Percentiles rank a stretch among this genome's conserved stretches.
phyloP scores from a whole-genome alignment of 2,113 vertebrate species.

The Lepidothrix coronata region DNA sequence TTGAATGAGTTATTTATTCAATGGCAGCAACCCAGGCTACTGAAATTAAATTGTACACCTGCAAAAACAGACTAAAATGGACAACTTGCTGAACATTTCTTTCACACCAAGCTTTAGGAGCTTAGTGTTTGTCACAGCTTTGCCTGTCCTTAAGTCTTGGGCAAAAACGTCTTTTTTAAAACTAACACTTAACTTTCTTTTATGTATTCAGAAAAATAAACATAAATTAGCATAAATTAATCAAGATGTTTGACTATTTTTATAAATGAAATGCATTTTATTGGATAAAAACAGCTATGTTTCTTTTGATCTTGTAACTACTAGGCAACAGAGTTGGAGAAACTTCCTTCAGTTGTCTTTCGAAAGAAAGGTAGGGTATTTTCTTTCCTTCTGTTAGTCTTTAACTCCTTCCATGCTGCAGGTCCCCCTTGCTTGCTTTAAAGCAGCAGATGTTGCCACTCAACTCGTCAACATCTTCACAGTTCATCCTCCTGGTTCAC shows the following conservation, averaged over 20 bases:
- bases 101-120: neutral
- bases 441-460: neutral
- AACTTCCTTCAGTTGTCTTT: neutral
- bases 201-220: constrained; percentile 20
- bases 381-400: neutral
- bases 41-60: neutral
- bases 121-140: neutral
- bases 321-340: neutral
- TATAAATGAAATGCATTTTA: constrained; percentile 15
- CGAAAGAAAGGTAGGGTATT: neutral
- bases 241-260: constrained; percentile 30
- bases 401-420: neutral
- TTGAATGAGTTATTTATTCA: neutral
- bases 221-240: constrained; percentile 52
- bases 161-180: neutral
- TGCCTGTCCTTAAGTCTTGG: neutral
- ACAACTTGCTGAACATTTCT: neutral
- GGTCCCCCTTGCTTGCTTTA: neutral
- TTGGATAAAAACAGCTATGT: neutral
- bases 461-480: neutral
- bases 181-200: neutral
- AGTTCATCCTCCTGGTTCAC: neutral
- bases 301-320: neutral
- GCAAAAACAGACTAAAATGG: neutral
- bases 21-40: neutral